Evolutionary conservation across 1,140 invertebrate genomes (phyloP), one percentile per base, ranked within the genome.

Genomic region (Cyrtorhinus lividipennis): DNA sequence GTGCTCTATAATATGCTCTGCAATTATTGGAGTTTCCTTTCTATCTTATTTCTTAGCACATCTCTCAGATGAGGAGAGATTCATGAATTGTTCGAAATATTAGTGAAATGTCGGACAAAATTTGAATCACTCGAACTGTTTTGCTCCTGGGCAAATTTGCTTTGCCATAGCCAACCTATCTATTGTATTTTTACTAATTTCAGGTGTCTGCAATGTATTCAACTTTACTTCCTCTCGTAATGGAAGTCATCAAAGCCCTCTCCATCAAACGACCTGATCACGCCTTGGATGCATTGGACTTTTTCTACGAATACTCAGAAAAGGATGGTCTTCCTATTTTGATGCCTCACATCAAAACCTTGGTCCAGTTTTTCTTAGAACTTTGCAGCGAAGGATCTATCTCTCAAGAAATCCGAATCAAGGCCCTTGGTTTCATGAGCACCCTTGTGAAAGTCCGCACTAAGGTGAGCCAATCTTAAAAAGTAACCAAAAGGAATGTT

Each of bases 301-400:
- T 90, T 13, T 76, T 89, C 62, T 84, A 90, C 70, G 82, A 83
- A 66, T 73, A 90, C 56, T 77, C 83, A 30, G 86, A 90, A 10
- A 61, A 62, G 25, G 81, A 77, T 70, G 81, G 82, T 63, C 76
- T 84, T 8, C 68, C 72, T 65, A 77, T 85, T 46, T 71, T 88
- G 64, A 75, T 80, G 1, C 82, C 82, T 18, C 80, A 86, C 69
- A 72, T 89, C 0, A 83, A 82, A 72, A 67, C 73, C 18, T 71
- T 88, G 1, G 70, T 88, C 2, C 78, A 82, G 24, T 80, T 88
- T 68, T 87, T 83, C 71, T 69, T 90, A 26, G 73, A 78, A 64
- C 77, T 87, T 8, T 77, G 78, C 23, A 74, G 72, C 48, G 79
- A 84, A 58, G 74, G 72, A 60, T 69, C 76, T 26, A 71, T 82